Conservation (phyloP, 2,888 invertebrate genomes). For the Drosophila fulvimacula region DNA sequence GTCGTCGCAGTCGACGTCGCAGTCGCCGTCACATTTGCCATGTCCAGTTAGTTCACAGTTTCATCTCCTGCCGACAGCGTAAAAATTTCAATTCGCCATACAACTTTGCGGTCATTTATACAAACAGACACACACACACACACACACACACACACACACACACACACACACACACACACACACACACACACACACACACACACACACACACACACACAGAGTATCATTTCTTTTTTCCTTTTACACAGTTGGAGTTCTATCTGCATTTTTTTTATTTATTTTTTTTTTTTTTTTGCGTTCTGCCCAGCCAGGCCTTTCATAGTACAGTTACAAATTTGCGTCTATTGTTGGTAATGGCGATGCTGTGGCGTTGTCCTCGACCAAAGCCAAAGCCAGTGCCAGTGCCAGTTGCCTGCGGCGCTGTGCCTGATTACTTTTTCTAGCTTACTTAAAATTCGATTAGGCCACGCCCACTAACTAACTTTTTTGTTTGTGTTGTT, state of each 20-base stretch:
- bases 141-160: neutral
- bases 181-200: conserved; percentile 35
- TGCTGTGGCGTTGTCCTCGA: conserved; percentile 44
- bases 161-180: neutral
- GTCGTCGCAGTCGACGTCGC: conserved; percentile 28
- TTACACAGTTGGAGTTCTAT: conserved; percentile 7
- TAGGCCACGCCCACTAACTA: conserved; percentile 78
- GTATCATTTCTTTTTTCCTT: too few species aligned
- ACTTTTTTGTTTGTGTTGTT: conserved; percentile 54
- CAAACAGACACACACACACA: conserved; percentile 35
- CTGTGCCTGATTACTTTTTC: conserved; percentile 76
- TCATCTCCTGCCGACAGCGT: conserved; percentile 63
- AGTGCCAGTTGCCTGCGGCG: conserved; percentile 42
- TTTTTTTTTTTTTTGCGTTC: conserved; percentile 23
- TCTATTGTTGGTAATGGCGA: conserved; percentile 68
- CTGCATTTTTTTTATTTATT: conserved; percentile 18
- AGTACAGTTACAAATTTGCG: conserved; percentile 77
- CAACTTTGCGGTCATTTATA: conserved; percentile 73
- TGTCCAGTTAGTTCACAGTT: conserved; percentile 57
- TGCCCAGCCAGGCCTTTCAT: conserved; percentile 61
- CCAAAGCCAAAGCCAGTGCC: conserved; percentile 1
- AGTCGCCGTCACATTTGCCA: conserved; percentile 2
- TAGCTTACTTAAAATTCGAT: conserved; percentile 77
- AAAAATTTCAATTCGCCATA: conserved; percentile 77
- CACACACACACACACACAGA: neutral